phyloP scores from a whole-genome alignment of 2,888 invertebrate species.

The Xylophagus ater region DNA sequence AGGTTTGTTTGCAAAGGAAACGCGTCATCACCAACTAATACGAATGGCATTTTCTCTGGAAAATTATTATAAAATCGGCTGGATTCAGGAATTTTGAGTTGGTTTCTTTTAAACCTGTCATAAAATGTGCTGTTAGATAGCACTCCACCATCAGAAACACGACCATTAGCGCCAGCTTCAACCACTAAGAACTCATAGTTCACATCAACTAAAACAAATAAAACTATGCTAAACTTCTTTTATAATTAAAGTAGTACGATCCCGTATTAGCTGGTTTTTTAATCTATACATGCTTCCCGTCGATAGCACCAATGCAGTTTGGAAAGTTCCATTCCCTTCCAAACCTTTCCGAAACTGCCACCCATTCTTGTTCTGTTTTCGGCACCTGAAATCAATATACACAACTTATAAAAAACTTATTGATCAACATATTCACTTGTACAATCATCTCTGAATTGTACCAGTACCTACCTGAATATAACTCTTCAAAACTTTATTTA shows the following conservation, averaged over 20 bases:
- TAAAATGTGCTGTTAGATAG: conserved; percentile 11
- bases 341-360: conserved; percentile 23
- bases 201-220: conserved; percentile 21
- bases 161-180: too few species aligned
- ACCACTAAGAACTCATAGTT: conserved; percentile 19
- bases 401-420: not conserved
- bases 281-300: conserved; percentile 27
- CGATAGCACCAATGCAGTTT: too few species aligned
- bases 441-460: too few species aligned
- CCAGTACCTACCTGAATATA: not conserved
- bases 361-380: conserved; percentile 22
- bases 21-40: conserved; percentile 17
- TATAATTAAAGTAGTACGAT: too few species aligned
- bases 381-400: conserved; percentile 21
- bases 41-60: conserved; percentile 5
- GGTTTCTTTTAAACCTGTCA: not conserved
- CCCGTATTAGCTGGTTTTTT: conserved; percentile 23
- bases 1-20: conserved; percentile 13
- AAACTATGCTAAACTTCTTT: conserved; percentile 21
- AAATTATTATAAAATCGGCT: conserved; percentile 8
- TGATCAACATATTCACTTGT: too few species aligned
- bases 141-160: conserved; percentile 18
- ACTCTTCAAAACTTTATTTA: not conserved
- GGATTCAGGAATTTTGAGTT: conserved; percentile 6
- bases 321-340: conserved; percentile 25